Evolutionary conservation across 35 echinoderm and acorn worm species (phyloP), one percentile per base, ranked within the genome.

Genomic region (Heliocidaris erythrogramma): DNA sequence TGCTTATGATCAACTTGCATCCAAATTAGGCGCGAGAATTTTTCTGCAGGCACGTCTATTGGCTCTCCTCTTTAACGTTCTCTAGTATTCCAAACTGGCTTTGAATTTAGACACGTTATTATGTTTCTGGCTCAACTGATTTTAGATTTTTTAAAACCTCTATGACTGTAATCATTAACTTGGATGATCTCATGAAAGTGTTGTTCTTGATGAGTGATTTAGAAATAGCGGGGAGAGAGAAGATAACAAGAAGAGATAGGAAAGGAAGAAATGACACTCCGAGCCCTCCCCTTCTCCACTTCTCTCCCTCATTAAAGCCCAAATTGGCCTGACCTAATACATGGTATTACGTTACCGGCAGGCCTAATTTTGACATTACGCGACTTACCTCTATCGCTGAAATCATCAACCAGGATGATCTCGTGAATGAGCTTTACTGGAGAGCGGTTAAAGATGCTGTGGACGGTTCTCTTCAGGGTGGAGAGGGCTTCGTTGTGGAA

Each of bases 401-500:
- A 97, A 60, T 99, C 98, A 95, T 99, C 98, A 5, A 99, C 97
- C 2, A 99, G 87, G 91, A 99, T 96, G 71, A 99, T 96, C 93
- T 99, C 98, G 88, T 99, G 94, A 16, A 99, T 94, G 14, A 99
- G 96, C 47, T 99, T 27, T 48, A 4, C 18, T 94, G 98, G 98
- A 11, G 98, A 99, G 30, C 95, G 95, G 86, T 99, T 99, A 48
- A 99, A 86, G 29, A 99, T 93, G 85, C 98, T 99, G 95, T 99
- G 98, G 13, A 99, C 98, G 30, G 98, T 97, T 42, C 98, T 90
- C 87, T 97, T 93, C 13, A 99, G 93, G 18, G 97, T 97, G 85
- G 98, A 97, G 86, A 99, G 47, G 60, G 97, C 98, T 95, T 99
- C 98, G 49, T 99, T 99, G 95, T 99, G 98, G 87, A 99, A 99